Evolutionary conservation across 2,797 vertebrate species (phyloP).

Genomic region (Cossypha niveicapilla): DNA sequence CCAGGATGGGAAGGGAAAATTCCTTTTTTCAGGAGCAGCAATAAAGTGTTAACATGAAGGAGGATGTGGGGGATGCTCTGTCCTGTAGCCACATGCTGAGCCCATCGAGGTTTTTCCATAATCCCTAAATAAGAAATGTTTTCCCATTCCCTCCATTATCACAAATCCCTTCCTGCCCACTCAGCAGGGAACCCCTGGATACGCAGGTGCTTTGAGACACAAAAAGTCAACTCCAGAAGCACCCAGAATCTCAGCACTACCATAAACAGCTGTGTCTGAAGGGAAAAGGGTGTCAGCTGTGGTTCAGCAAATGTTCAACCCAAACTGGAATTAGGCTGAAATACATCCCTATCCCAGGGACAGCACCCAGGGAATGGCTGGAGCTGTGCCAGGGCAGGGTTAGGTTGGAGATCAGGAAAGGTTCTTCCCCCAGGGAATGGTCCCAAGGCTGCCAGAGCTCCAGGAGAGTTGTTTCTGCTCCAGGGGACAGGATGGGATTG

Average conservation of each 20-base stretch:
- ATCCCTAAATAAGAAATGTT: neutral
- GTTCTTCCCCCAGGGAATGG: neutral
- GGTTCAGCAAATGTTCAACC: neutral
- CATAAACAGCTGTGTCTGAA: rapidly evolving
- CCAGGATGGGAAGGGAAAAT: neutral
- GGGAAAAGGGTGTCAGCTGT: neutral
- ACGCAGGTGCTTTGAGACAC: rapidly evolving
- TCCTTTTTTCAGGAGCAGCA: neutral
- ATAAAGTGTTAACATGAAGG: neutral
- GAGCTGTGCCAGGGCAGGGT: neutral
- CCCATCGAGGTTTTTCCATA: rapidly evolving
- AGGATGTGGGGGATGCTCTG: neutral
- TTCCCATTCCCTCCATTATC: neutral
- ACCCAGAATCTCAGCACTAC: rapidly evolving
- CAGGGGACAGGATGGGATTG: neutral
- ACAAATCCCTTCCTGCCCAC: neutral
- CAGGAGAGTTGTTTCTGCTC: rapidly evolving
- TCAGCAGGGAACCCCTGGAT: neutral
- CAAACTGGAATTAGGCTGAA: neutral
- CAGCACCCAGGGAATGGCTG: neutral
- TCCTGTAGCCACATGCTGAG: neutral
- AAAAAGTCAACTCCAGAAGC: neutral
- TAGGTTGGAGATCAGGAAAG: rapidly evolving
- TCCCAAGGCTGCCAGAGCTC: neutral
- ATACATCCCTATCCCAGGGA: neutral